Base-by-base conservation (phyloP, 2,888 invertebrate species). In the Hetaerina titia region DNA sequence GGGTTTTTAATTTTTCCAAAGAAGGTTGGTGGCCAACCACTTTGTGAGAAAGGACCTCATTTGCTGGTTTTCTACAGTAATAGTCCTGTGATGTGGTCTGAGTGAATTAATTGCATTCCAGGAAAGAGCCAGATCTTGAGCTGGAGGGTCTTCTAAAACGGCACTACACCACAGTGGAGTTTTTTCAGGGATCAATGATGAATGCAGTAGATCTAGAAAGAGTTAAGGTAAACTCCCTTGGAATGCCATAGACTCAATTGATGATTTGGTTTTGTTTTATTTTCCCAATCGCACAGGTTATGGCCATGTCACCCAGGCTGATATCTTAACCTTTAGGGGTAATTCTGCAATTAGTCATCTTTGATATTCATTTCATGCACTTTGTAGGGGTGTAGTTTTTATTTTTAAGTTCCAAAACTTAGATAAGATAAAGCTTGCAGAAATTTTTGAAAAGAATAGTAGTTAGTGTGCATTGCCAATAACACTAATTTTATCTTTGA, bases 131-230 rank as follows among this genome's bases (percentile, higher is more conserved):
- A 96, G 99, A 99, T 98, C 98, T 99, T 98, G 99, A 99, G 97
- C 98, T 99, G 98, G 99, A 99, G 97, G 99, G 99, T 97, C 98
- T 99, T 97, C 99, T 99, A 97, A 99, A 99, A 98, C 98, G 99
- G 97, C 99, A 99, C 98, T 99, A 99, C 98, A 99, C 99, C 97
- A 99, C 99, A 97, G 99, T 99, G 98, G 99, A 99, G 98, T 99
- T 99, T 98, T 99, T 99, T 98, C 99, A 99, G 98, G 99, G 99
- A 97, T 99, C 99, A 97, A 99, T 99, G 98, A 99, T 99, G 99
- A 99, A 99, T 98, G 99, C 99, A 97, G 99, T 99, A 97, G 99
- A 99, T 98, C 98, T 99, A 98, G 99, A 99, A 97, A 98, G 99
- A 97, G 99, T 99, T 97, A 99, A 99, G 99, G 99, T 99, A 99